These are phyloP conservation scores for Camponotus vicinus DNA, from an alignment of 1,140 invertebrate species.

Conservation along the genomic window DNA sequence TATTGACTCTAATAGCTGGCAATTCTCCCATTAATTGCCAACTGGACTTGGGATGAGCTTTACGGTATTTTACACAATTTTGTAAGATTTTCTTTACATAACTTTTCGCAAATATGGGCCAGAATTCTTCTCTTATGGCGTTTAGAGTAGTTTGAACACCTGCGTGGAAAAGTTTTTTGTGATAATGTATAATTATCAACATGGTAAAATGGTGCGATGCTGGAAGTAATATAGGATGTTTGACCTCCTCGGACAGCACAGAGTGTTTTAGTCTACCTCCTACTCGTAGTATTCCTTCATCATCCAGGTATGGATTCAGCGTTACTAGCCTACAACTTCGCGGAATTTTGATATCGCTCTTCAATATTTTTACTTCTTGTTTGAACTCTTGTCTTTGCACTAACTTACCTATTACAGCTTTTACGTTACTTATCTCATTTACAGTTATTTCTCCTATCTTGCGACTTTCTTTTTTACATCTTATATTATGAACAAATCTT, in stretches of 20 bases:
- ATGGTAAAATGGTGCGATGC: background rate
- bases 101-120: conserved; percentile 2
- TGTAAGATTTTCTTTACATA: background rate
- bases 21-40: conserved; percentile 1
- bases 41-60: background rate
- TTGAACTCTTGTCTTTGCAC: background rate
- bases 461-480: background rate
- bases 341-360: background rate
- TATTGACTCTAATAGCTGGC: background rate
- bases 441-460: background rate
- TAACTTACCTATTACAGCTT: background rate
- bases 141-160: background rate
- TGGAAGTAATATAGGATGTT: conserved; percentile 9
- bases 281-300: background rate
- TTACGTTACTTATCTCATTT: background rate
- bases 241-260: fast-evolving
- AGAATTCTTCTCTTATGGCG: background rate
- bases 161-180: background rate
- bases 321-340: background rate
- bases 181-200: background rate
- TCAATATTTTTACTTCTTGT: background rate
- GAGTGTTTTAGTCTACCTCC: conserved; percentile 11
- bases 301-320: background rate
- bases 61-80: background rate
- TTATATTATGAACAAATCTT: background rate